phyloP scores from a whole-genome alignment of 2,888 invertebrate species.

The Teleogryllus oceanicus region DNA sequence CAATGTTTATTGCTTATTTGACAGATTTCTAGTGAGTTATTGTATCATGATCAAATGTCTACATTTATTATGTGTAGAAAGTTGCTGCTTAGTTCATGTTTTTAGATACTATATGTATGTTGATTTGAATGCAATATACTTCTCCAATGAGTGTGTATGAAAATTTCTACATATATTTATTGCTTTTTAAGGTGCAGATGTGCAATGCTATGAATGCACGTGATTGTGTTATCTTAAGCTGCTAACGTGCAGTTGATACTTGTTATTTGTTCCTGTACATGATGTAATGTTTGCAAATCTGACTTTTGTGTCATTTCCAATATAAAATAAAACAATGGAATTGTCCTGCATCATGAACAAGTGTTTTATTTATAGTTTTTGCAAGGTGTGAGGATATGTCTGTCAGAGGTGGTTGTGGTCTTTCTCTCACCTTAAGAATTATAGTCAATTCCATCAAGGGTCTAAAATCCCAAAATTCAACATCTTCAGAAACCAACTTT shows the following conservation, averaged over 20 bases:
- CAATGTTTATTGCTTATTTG: neutral
- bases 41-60: neutral
- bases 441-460: too few relatives aligned
- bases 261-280: slow-evolving; percentile 18
- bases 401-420: too few relatives aligned
- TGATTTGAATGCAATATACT: neutral
- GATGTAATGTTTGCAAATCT: neutral
- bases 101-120: slow-evolving; percentile 4
- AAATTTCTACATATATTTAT: slow-evolving; percentile 10
- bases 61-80: neutral
- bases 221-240: neutral
- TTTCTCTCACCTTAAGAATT: too few relatives aligned
- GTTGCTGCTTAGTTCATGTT: neutral
- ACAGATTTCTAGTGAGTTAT: neutral
- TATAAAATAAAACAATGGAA: slow-evolving; percentile 4
- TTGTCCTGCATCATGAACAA: neutral
- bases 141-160: neutral
- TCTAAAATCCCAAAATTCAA: too few relatives aligned
- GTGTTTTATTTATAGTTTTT: too few relatives aligned
- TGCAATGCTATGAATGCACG: slow-evolving; percentile 1
- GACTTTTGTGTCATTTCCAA: slow-evolving; percentile 9
- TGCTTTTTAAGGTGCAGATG: neutral
- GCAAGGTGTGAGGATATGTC: too few relatives aligned
- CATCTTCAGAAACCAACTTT: too few relatives aligned
- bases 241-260: neutral